phyloP scores from a whole-genome alignment of 1,140 invertebrate species.

The Argopecten irradians region DNA sequence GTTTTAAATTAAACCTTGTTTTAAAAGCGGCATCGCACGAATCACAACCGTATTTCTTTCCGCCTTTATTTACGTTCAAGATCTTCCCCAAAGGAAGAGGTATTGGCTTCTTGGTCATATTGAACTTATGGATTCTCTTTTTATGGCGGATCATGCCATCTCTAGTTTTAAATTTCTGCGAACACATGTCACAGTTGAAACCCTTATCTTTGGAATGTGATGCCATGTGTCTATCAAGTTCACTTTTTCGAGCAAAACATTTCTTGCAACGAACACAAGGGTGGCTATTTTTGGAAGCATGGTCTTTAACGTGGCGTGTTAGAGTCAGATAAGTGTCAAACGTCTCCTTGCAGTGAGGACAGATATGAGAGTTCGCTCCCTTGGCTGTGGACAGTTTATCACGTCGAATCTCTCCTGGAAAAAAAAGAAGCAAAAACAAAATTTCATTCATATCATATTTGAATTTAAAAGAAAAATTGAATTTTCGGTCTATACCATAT shows the following conservation, averaged over 20 bases:
- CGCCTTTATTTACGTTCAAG: background rate
- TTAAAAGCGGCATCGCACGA: background rate
- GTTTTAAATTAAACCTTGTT: background rate
- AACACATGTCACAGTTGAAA: background rate
- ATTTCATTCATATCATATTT: too few species aligned
- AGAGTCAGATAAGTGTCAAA: background rate
- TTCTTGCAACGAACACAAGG: background rate
- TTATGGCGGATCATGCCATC: background rate
- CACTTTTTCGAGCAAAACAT: background rate
- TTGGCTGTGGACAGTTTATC: background rate
- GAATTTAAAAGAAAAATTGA: too few species aligned
- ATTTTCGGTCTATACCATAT: too few species aligned
- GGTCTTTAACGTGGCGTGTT: background rate
- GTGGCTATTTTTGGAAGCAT: background rate
- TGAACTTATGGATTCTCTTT: background rate
- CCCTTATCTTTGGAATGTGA: background rate
- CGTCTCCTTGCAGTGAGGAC: background rate
- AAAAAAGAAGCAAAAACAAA: background rate
- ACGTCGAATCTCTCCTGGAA: background rate
- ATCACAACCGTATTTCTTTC: background rate
- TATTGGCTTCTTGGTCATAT: background rate
- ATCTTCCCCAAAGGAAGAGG: background rate
- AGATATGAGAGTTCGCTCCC: background rate
- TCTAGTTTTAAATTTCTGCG: background rate
- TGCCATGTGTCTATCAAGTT: constrained; percentile 5